Conservation (phyloP, 30 jellyfish, hydroid and myxozoan species). For the Aurelia sp. region DNA sequence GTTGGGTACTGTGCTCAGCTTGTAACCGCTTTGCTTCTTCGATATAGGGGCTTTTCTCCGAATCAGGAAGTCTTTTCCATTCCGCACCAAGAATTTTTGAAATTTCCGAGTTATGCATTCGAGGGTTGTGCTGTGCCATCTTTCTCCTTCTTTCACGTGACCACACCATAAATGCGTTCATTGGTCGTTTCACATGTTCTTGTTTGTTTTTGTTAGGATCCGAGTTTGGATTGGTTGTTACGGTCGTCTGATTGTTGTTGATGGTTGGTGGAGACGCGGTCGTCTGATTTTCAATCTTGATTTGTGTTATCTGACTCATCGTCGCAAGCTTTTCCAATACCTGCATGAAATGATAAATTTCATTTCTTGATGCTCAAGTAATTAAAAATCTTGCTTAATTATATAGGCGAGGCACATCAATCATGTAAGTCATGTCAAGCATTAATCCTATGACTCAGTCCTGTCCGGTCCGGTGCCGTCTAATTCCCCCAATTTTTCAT, state of each 20-base stretch:
- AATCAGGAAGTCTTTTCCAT: conserved; percentile 96
- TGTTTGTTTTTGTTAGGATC: conserved; percentile 65
- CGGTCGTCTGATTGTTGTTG: conserved; percentile 51
- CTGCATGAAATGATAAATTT: not conserved
- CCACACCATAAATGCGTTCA: conserved; percentile 99
- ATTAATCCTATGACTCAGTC: no score
- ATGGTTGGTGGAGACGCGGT: conserved; percentile 49
- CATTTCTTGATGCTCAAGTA: not conserved
- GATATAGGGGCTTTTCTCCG: conserved; percentile 94
- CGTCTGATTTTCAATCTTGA: conserved; percentile 58
- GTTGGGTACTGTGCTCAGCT: conserved; percentile 97
- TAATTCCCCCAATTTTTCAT: no score
- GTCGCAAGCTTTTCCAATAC: not conserved
- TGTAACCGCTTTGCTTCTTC: conserved; percentile 98
- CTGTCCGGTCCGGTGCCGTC: no score
- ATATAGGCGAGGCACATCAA: no score
- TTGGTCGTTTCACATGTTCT: conserved; percentile 98
- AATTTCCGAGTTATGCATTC: conserved; percentile 99
- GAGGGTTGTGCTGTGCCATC: conserved; percentile 98
- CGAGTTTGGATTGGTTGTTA: conserved; percentile 14
- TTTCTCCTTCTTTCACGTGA: conserved; percentile 93
- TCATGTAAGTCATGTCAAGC: no score
- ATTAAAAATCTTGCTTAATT: not conserved
- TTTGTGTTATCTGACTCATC: conserved; percentile 72
- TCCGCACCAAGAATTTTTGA: conserved; percentile 99